Conservation (phyloP, 2,888 invertebrate genomes). For the Xylocampa areola region DNA sequence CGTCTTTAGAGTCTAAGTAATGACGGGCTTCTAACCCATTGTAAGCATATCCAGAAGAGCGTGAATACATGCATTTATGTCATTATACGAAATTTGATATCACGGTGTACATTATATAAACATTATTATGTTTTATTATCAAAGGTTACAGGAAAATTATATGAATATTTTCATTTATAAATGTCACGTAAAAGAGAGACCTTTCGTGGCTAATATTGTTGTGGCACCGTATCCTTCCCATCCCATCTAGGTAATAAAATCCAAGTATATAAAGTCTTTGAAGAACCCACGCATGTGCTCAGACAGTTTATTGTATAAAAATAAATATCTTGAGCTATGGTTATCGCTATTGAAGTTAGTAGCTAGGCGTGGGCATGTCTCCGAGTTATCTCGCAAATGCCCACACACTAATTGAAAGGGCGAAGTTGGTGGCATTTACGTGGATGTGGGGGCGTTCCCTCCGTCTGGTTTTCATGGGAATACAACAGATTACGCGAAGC, state of each 20-base stretch:
- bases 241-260: conserved; percentile 29
- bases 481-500: conserved; percentile 33
- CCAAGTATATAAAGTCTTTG: conserved; percentile 15
- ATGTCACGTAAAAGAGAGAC: too few species aligned
- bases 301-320: conserved; percentile 54
- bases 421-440: conserved; percentile 75
- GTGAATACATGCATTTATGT: conserved; percentile 17
- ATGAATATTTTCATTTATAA: neutral
- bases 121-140: neutral
- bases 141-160: neutral
- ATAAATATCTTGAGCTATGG: conserved; percentile 60
- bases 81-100: conserved; percentile 5
- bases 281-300: conserved; percentile 37
- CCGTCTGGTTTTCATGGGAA: conserved; percentile 61
- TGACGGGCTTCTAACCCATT: conserved; percentile 22
- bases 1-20: conserved; percentile 37
- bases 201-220: conserved; percentile 1
- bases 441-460: conserved; percentile 70
- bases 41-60: conserved; percentile 14
- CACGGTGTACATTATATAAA: neutral
- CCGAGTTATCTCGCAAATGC: conserved; percentile 64
- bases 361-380: conserved; percentile 63
- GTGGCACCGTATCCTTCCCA: conserved; percentile 1
- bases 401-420: conserved; percentile 73
- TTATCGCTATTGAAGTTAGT: conserved; percentile 59